A percentile compares a stretch with the other conserved stretches of the same genome.
phyloP scores from a whole-genome alignment of 2,113 vertebrate genomes.

The Ramphastos sulfuratus region DNA sequence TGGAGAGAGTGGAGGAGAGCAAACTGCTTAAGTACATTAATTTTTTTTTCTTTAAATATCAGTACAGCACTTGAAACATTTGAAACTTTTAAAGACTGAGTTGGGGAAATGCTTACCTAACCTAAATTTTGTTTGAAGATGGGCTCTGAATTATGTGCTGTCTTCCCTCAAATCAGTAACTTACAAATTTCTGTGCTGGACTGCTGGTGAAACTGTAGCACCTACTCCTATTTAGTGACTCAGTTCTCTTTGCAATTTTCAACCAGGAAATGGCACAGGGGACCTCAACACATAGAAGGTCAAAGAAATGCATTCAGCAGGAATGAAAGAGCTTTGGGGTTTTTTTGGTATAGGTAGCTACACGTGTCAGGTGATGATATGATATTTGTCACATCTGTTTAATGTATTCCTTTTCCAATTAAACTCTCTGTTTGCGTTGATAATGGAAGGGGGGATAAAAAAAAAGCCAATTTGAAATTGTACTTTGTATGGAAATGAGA shows the following conservation, averaged over 20 bases:
- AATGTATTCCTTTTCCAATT: background rate
- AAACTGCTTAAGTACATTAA: fast-evolving
- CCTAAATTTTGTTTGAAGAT: background rate
- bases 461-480: background rate
- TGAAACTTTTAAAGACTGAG: background rate
- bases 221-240: background rate
- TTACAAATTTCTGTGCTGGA: background rate
- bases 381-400: background rate
- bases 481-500: background rate
- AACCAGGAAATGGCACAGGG: background rate
- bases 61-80: background rate
- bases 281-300: background rate
- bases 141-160: background rate
- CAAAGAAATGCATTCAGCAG: background rate
- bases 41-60: background rate
- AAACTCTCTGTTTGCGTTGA: background rate
- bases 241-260: background rate
- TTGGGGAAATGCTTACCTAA: background rate
- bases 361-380: background rate
- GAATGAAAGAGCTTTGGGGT: background rate
- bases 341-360: background rate
- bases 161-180: background rate
- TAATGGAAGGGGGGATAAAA: background rate
- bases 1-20: too few species aligned
- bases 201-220: background rate